A percentile compares a stretch with the other conserved stretches of the same genome.
These are phyloP conservation scores for Poecilia picta DNA, from an alignment of 2,797 vertebrate genomes.

Conservation along the genomic window DNA sequence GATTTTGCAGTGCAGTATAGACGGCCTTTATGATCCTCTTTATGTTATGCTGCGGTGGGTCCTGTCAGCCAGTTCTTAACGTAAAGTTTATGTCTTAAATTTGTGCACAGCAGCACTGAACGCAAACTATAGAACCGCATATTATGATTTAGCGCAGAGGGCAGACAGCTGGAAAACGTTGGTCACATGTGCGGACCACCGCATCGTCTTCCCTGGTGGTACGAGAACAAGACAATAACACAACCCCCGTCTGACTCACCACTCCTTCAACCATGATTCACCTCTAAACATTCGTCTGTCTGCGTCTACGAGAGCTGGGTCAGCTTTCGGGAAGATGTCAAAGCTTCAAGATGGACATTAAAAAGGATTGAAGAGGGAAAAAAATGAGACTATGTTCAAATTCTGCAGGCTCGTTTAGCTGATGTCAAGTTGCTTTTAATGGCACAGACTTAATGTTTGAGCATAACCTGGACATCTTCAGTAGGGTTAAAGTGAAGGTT, in stretches of 20 bases:
- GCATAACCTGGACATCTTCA: background rate
- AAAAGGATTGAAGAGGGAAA: background rate
- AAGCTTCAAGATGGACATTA: background rate
- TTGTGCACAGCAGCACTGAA: conserved; percentile 21
- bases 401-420: background rate
- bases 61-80: conserved; percentile 23
- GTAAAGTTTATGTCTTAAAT: conserved; percentile 49
- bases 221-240: conserved; percentile 71
- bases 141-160: conserved; percentile 19
- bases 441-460: background rate
- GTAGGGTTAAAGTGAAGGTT: background rate
- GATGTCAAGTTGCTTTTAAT: background rate
- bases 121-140: conserved; percentile 62
- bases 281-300: conserved; percentile 69
- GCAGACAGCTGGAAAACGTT: conserved; percentile 45
- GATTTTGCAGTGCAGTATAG: conserved; percentile 6
- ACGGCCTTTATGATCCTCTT: conserved; percentile 11
- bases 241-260: conserved; percentile 59
- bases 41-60: conserved; percentile 55
- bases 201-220: conserved; percentile 66
- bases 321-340: conserved; percentile 9
- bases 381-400: background rate
- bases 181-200: conserved; percentile 68
- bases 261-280: conserved; percentile 45
- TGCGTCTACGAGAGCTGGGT: conserved; percentile 34